Evolutionary conservation across 1,140 invertebrate species (phyloP).

Genomic region (Philotrypesis tridentata): DNA sequence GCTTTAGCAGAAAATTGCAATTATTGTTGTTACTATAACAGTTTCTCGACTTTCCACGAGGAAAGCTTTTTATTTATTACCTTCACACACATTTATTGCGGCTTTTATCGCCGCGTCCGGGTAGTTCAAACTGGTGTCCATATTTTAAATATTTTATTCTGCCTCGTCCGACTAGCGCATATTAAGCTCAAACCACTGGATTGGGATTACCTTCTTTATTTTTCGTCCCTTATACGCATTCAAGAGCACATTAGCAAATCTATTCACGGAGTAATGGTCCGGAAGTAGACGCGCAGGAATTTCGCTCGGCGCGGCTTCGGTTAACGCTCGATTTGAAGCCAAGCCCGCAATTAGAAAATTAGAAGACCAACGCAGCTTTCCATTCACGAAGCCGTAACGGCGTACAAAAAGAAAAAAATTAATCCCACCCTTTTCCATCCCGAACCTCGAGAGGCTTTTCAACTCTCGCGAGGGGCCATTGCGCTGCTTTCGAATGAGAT

Average conservation of each 20-base stretch:
- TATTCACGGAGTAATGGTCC: conserved; percentile 29
- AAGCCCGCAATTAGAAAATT: conserved; percentile 22
- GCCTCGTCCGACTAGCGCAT: too few relatives aligned
- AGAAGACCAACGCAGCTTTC: background rate
- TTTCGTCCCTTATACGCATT: background rate
- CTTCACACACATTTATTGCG: too few relatives aligned
- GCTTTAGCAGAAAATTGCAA: too few relatives aligned
- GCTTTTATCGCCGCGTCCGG: too few relatives aligned
- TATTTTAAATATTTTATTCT: background rate
- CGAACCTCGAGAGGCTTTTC: background rate
- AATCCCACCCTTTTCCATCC: background rate
- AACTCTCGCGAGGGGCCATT: too few relatives aligned
- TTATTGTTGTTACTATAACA: too few relatives aligned
- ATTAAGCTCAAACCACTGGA: too few relatives aligned
- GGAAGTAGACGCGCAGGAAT: conserved; percentile 38
- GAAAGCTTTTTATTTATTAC: too few relatives aligned
- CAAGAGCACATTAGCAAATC: conserved; percentile 49
- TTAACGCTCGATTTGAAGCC: conserved; percentile 28
- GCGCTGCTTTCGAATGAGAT: too few relatives aligned
- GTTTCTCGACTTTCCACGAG: too few relatives aligned
- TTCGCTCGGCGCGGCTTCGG: conserved; percentile 3
- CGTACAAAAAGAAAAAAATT: background rate
- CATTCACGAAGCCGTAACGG: background rate
- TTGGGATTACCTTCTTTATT: background rate
- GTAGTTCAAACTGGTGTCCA: too few relatives aligned